Evolutionary conservation across 2,797 vertebrate species (phyloP).

Genomic region (Leuciscus waleckii): DNA sequence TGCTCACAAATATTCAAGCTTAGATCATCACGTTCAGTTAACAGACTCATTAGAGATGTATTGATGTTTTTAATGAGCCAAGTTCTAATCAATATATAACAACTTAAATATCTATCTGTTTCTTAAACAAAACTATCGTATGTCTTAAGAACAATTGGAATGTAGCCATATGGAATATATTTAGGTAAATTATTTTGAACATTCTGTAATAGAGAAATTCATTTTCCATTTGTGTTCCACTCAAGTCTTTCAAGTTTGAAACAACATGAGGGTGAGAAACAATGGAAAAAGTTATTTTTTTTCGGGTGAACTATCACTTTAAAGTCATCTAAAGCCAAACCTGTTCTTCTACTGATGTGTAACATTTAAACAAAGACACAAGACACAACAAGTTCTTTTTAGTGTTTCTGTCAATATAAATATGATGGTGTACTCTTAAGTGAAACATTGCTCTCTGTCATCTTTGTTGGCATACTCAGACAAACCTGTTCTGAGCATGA

Average conservation of each 20-base stretch:
- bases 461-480: not conserved
- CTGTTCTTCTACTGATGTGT: not conserved
- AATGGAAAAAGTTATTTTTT: not conserved
- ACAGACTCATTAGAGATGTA: not conserved
- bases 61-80: not conserved
- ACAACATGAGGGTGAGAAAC: not conserved
- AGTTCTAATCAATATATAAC: not conserved
- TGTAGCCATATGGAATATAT: not conserved
- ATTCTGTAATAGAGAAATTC: not conserved
- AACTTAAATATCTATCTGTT: not conserved
- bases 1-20: not conserved
- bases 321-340: not conserved
- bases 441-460: not conserved
- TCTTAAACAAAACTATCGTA: not conserved
- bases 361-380: not conserved
- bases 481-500: slow-evolving; percentile 49
- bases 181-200: not conserved
- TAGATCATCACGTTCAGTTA: not conserved
- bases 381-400: not conserved
- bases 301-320: not conserved
- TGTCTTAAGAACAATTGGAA: not conserved
- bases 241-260: not conserved
- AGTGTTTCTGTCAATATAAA: slow-evolving; percentile 9
- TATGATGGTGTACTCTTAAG: not conserved
- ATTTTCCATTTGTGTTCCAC: not conserved